These are phyloP conservation scores for Parus major DNA, from an alignment of 2,113 vertebrate species.

Conservation along the genomic window DNA sequence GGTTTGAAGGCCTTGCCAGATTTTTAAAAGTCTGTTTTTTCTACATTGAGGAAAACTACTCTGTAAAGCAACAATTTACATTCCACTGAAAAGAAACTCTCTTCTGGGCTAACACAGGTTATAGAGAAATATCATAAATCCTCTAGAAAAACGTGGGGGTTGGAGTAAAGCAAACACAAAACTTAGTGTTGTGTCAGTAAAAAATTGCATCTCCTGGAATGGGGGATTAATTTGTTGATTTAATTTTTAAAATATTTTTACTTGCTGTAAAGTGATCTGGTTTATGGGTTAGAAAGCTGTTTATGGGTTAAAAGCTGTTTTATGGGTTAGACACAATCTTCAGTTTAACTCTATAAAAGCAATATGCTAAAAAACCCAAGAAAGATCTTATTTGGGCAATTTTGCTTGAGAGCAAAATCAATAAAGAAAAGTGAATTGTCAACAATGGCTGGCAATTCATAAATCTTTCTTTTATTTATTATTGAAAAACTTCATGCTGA, in stretches of 20 bases:
- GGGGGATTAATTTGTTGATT: neutral
- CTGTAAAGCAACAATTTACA: neutral
- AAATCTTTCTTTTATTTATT: slow-evolving; percentile 21
- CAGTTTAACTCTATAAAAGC: neutral
- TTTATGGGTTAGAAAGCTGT: neutral
- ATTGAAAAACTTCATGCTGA: neutral
- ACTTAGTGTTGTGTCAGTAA: neutral
- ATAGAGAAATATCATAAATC: neutral
- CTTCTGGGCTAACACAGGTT: neutral
- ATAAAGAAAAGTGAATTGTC: slow-evolving; percentile 28
- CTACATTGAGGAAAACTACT: neutral
- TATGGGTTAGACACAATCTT: neutral
- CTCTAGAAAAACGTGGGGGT: accelerated
- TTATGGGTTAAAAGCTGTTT: neutral
- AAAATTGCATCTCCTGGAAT: neutral
- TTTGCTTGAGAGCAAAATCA: slow-evolving; percentile 31
- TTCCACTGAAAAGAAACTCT: neutral
- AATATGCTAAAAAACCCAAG: neutral
- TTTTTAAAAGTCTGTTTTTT: neutral
- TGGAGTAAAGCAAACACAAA: neutral
- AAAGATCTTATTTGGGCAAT: neutral
- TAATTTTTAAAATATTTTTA: neutral
- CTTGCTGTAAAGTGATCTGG: neutral
- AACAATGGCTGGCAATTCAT: neutral
- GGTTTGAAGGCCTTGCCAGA: neutral